phyloP scores from a whole-genome alignment of 2,113 vertebrate genomes.

The Opisthocomus hoazin region DNA sequence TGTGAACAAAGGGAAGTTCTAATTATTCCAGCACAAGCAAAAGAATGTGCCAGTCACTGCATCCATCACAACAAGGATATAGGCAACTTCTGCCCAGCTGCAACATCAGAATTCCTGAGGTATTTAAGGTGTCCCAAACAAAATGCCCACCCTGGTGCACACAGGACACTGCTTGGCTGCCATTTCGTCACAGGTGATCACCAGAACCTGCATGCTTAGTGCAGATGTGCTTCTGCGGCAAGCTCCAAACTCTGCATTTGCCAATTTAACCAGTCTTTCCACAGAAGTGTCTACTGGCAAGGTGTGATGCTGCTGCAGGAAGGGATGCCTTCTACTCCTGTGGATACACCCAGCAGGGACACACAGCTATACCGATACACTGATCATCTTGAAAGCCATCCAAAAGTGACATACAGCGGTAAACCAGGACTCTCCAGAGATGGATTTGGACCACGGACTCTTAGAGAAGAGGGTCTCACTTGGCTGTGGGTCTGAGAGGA shows the following conservation, averaged over 20 bases:
- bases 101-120: neutral
- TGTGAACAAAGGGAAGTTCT: neutral
- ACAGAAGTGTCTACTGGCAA: neutral
- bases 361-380: neutral
- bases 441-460: neutral
- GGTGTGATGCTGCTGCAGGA: neutral
- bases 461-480: neutral
- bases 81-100: neutral
- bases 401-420: neutral
- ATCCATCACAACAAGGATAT: neutral
- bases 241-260: neutral
- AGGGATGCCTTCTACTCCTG: neutral
- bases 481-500: neutral
- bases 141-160: neutral
- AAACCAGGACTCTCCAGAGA: neutral
- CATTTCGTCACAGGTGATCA: neutral
- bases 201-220: neutral
- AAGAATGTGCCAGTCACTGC: neutral
- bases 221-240: neutral
- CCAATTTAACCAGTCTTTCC: neutral
- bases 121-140: neutral
- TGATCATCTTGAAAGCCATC: neutral
- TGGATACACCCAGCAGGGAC: neutral
- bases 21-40: neutral
- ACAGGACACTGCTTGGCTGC: neutral